Conservation (phyloP, 2,888 invertebrate genomes). For the Hirudinaria manillensis region DNA sequence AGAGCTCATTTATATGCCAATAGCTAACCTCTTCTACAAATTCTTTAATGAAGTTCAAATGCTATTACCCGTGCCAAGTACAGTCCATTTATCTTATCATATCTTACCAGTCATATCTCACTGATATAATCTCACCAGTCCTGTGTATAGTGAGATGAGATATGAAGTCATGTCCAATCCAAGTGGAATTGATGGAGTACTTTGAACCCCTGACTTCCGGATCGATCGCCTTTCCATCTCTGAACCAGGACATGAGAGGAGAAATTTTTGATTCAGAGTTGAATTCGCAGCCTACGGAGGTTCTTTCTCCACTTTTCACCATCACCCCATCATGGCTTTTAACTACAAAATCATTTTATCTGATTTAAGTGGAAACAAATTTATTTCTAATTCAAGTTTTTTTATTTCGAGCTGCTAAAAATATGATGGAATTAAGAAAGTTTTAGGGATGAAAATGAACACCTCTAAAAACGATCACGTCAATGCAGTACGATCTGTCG, state of each 20-base stretch:
- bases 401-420: neutral
- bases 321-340: neutral
- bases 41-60: no score
- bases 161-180: neutral
- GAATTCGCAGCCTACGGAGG: neutral
- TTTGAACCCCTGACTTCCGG: neutral
- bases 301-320: neutral
- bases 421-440: neutral
- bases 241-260: neutral
- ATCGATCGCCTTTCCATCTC: neutral
- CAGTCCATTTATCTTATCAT: no score
- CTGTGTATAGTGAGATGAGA: neutral
- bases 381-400: neutral
- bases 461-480: slow-evolving; percentile 17
- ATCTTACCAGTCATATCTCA: no score
- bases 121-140: neutral
- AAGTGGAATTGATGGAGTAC: slow-evolving; percentile 11
- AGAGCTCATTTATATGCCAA: no score
- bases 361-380: neutral
- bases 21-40: no score
- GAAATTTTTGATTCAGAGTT: neutral
- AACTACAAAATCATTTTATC: slow-evolving; percentile 9
- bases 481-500: slow-evolving; percentile 15
- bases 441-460: neutral
- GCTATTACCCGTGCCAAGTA: no score